These are phyloP conservation scores for Alces alces DNA, from an alignment of 2,113 vertebrate species.

Conservation along the genomic window DNA sequence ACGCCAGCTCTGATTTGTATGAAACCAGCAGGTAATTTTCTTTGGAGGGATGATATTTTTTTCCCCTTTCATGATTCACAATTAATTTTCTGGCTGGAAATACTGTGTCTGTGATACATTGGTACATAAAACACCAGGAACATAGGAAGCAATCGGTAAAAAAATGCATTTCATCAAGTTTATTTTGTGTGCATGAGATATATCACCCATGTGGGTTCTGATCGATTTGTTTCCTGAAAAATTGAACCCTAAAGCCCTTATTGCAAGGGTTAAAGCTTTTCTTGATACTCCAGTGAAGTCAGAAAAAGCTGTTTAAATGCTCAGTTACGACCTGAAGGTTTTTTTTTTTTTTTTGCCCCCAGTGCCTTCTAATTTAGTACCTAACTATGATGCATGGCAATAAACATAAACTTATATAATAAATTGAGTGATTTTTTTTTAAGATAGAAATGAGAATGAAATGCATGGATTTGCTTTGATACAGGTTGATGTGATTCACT, in stretches of 20 bases:
- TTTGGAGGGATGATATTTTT: slow-evolving; percentile 21
- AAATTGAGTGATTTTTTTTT: slow-evolving; percentile 39
- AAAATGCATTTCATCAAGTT: neutral
- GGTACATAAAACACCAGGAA: neutral
- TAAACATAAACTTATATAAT: slow-evolving; percentile 21
- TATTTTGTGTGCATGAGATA: neutral
- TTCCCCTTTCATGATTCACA: slow-evolving; percentile 37
- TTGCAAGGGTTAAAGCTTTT: neutral
- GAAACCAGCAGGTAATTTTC: slow-evolving; percentile 59
- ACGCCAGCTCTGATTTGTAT: slow-evolving; percentile 47
- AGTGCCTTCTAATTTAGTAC: neutral
- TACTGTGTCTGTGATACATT: neutral
- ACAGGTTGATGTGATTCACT: slow-evolving; percentile 58
- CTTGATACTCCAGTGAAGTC: neutral
- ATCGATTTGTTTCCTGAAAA: neutral
- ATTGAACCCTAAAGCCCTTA: neutral
- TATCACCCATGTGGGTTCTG: neutral
- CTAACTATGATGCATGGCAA: neutral
- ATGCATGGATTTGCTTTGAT: slow-evolving; percentile 49
- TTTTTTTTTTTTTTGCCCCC: neutral
- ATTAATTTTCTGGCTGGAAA: slow-evolving; percentile 52
- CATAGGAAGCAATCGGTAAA: neutral
- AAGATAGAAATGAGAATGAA: slow-evolving; percentile 35
- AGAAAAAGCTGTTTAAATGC: slow-evolving; percentile 21
- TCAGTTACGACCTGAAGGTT: slow-evolving; percentile 34